phyloP scores from a whole-genome alignment of 2,113 vertebrate genomes.

The Dinomys branickii region DNA sequence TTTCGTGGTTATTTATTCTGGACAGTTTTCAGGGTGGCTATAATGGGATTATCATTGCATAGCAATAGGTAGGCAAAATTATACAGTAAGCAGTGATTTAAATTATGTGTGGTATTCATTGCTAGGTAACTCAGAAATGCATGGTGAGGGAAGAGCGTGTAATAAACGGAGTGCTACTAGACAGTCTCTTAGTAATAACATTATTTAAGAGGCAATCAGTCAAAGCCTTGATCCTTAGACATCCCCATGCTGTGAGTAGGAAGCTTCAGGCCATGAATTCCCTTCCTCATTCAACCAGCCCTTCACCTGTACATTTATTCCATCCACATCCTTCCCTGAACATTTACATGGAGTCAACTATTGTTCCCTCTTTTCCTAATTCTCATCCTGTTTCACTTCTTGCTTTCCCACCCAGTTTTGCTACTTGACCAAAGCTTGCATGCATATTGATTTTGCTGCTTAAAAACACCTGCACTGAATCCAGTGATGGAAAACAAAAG shows the following conservation, averaged over 20 bases:
- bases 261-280: not conserved
- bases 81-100: not conserved
- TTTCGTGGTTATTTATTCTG: not conserved
- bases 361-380: not conserved
- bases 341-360: not conserved
- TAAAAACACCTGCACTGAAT: not conserved
- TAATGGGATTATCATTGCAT: not conserved
- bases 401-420: not conserved
- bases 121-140: not conserved
- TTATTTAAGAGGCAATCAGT: not conserved
- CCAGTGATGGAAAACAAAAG: not conserved
- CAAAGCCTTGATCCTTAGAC: not conserved
- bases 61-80: not conserved
- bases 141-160: not conserved
- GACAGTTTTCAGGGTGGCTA: not conserved
- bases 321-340: not conserved
- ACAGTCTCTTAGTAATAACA: not conserved
- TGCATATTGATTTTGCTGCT: not conserved
- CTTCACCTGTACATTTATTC: not conserved
- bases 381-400: not conserved
- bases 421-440: not conserved
- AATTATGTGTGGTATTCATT: not conserved
- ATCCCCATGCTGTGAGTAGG: not conserved
- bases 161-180: not conserved
- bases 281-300: not conserved